Base-by-base conservation (phyloP, 2,888 invertebrate species). In the Pycnomerus fuliginosus region DNA sequence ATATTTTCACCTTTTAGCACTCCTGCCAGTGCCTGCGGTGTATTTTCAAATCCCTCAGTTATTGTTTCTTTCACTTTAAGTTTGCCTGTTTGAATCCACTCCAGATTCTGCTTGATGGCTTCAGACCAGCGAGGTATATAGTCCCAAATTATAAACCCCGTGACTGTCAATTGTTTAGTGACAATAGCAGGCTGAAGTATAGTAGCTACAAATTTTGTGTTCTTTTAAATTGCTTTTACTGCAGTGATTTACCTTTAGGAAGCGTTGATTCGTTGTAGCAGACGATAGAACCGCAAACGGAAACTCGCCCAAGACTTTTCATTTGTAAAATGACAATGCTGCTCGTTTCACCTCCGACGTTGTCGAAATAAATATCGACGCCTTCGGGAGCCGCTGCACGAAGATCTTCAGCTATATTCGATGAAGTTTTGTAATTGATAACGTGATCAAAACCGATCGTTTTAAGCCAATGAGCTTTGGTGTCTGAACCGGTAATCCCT, bases 281-380 rank as follows among this genome's bases (percentile, higher is more conserved):
- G 10, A 84, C 81, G 54, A 85, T 83, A 1, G 80, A 76, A n/a
- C 86, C 86, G 63, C 85, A 85, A 3, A 83, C 77, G 3, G 83
- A 76, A 8, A 85, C 74, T 42, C 85, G 74, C 1, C 85, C 85
- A 55, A 71, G 74, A 38, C 64, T 62, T 49, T 80, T 84, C 85
- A 86, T 85, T 41, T 77, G 74, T 44, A 69, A 71, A 36, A 85
- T 73, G 15, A 85, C 79, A 8, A 70, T 74, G 14, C 76, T 76
- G 43, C 82, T 80, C 30, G 84, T 78, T 58, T 82, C 80, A 22
- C 85, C 85, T 12, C 85, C 86, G 30, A 85, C 84, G 67, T 86
- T 87, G 61, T 87, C 87, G 61, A 86, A 87, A 60, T 83, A 87
- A 60, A 84, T 82, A 61, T 87, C 85, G 0, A 87, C 69, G 2